Conservation (phyloP, 2,797 vertebrate species). For the Pachyuromys duprasi region DNA sequence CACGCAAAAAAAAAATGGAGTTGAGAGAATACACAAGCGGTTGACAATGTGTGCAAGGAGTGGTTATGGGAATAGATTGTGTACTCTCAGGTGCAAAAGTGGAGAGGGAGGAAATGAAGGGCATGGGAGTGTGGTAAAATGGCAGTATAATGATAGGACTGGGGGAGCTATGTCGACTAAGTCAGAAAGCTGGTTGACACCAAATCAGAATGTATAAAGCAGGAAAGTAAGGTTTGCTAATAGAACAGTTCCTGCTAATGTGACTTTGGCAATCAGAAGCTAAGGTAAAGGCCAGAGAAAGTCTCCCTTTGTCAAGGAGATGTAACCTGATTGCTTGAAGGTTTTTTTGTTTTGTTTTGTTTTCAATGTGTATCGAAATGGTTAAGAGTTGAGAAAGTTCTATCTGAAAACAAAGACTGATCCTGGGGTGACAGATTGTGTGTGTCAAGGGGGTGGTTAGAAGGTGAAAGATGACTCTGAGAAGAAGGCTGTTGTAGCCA, state of each 20-base stretch:
- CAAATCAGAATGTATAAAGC: not conserved
- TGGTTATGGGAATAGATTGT: not conserved
- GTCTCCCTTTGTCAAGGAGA: not conserved
- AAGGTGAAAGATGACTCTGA: not conserved
- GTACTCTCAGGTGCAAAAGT: not conserved
- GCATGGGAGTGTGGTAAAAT: not conserved
- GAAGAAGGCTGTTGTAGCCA: not conserved
- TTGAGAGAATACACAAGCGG: not conserved
- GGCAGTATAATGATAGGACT: not conserved
- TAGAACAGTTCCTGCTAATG: not conserved
- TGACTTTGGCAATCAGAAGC: not conserved
- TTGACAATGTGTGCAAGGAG: not conserved
- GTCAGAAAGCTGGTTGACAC: not conserved
- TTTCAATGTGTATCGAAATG: not conserved
- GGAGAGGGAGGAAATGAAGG: not conserved
- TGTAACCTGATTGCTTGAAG: not conserved
- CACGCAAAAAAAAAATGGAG: conserved; percentile 31
- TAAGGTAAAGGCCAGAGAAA: conserved; percentile 21
- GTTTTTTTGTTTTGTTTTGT: not conserved
- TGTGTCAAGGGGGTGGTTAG: not conserved
- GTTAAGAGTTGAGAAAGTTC: not conserved
- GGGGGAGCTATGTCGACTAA: not conserved
- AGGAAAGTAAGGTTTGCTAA: not conserved
- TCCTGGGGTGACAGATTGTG: not conserved
- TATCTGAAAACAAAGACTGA: not conserved